Base-by-base conservation (phyloP, 2,797 vertebrate species). In the Lithobates pipiens region DNA sequence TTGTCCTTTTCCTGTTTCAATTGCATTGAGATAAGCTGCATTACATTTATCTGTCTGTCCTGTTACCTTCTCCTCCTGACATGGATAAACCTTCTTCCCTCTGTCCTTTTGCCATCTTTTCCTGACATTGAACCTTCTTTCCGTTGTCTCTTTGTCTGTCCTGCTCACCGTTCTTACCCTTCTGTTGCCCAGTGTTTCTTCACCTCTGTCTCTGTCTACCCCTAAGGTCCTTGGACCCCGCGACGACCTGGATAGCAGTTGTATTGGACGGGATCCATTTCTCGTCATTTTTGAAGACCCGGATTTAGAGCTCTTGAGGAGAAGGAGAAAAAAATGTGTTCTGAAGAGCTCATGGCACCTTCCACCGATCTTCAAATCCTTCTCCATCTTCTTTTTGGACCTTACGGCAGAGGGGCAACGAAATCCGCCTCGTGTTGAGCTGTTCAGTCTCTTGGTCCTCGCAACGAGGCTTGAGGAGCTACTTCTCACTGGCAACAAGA, bases 281-380 rank as follows among this genome's bases (percentile, higher is more conserved):
- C 77, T 39, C 46, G 36, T 65, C 44, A 42, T 77, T 18, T 68
- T 70, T 63, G 70, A 57, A 44, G 77, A 61, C 84, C 36, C 68
- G 10, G 29, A 50, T 27, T 81, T 46, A 5, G 61, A 57, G 63
- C 77, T 70, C 29, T 18, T 34, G 1, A 6, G 29, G 73, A 54
- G 57, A n/a, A 73, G 50, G 57, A 69, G 71, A 50, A 25, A 21
- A 36, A 23, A 27, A 29, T 5, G 36, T n/a, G 50, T 54, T 54
- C 13, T 23, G 3, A 36, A 23, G 4, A 34, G 34, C 75, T 9
- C 13, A 10, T 68, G 27, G 67, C 82, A 25, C 32, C 11, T 69
- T 16, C 69, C 77, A 23, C 69, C 25, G 68, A 80, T 78, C 73
- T 34, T 6, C 29, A 27, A 61, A 27, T 32, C 50, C 84, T 69